A percentile compares a stretch with the other conserved stretches of the same genome.
phyloP scores from a whole-genome alignment of 1,140 invertebrate species.

The Drosophila mauritiana region DNA sequence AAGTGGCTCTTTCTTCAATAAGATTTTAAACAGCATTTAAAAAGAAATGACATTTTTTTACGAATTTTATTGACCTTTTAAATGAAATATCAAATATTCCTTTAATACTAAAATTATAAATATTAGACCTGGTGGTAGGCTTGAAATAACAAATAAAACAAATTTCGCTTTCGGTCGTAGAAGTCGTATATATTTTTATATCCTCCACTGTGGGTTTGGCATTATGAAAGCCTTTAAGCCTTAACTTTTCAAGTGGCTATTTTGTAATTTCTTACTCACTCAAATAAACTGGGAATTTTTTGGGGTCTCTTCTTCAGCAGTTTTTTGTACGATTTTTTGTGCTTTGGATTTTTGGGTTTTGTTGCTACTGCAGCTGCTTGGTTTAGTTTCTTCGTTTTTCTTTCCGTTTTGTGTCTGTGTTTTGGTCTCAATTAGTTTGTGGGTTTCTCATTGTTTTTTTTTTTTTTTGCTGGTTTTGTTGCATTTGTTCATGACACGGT shows the following conservation, averaged over 20 bases:
- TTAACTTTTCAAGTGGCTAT: conserved; percentile 52
- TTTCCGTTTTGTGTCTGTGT: conserved; percentile 48
- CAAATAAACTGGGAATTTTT: conserved; percentile 62
- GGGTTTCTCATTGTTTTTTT: conserved; percentile 58
- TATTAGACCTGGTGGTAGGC: no score
- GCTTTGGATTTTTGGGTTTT: conserved; percentile 31
- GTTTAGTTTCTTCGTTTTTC: conserved; percentile 56
- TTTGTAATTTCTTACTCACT: conserved; percentile 73
- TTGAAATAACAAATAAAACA: no score
- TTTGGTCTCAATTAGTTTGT: conserved; percentile 54
- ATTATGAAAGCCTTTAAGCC: conserved; percentile 58
- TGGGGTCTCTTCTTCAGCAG: conserved; percentile 34
- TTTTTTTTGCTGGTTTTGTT: conserved; percentile 66
- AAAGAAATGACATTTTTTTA: no score
- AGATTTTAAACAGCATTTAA: no score
- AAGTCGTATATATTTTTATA: background rate
- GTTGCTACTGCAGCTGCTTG: conserved; percentile 47
- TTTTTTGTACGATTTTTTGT: conserved; percentile 31
- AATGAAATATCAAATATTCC: no score
- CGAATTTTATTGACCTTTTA: no score
- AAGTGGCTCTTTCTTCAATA: no score
- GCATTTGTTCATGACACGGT: conserved; percentile 81
- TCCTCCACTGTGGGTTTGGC: conserved; percentile 10
- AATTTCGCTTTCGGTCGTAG: background rate
- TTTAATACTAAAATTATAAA: no score